Conservation (phyloP, 2,888 invertebrate species). For the Apamea sordens region DNA sequence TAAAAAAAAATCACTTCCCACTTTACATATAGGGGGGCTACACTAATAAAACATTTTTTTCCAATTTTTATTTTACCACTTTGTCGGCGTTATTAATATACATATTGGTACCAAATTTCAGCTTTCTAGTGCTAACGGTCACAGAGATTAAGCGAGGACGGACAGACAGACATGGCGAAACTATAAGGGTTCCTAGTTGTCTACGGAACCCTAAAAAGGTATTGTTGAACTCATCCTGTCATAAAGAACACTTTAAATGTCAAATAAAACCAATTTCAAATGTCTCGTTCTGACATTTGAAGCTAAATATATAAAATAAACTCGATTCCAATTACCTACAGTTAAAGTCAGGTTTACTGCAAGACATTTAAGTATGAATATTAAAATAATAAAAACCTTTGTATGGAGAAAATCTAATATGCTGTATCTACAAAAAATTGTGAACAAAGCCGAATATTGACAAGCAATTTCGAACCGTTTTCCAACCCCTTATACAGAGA, state of each 20-base stretch:
- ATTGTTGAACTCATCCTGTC: slow-evolving; percentile 15
- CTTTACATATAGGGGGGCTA: too few species aligned
- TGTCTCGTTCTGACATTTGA: slow-evolving; percentile 51
- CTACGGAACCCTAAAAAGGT: too few species aligned
- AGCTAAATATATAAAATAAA: slow-evolving; percentile 53
- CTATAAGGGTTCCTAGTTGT: too few species aligned
- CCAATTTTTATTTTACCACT: too few species aligned
- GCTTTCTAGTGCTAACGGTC: too few species aligned
- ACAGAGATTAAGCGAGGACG: too few species aligned
- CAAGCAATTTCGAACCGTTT: slow-evolving; percentile 51
- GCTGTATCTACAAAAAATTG: slow-evolving; percentile 13
- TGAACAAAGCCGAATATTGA: slow-evolving; percentile 52
- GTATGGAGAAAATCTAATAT: slow-evolving; percentile 13
- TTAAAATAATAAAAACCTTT: background rate
- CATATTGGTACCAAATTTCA: too few species aligned
- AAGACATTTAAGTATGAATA: slow-evolving; percentile 2
- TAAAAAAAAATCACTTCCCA: too few species aligned
- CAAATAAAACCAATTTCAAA: slow-evolving; percentile 49
- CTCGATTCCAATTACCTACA: slow-evolving; percentile 43
- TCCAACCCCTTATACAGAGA: slow-evolving; percentile 47
- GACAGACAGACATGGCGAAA: too few species aligned
- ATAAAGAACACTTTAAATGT: slow-evolving; percentile 35
- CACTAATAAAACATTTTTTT: too few species aligned
- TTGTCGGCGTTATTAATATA: too few species aligned
- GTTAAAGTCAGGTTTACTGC: slow-evolving; percentile 3